A percentile compares a stretch with the other conserved stretches of the same genome.
Conservation (phyloP, 2,113 vertebrate species). For the Promerops cafer region DNA sequence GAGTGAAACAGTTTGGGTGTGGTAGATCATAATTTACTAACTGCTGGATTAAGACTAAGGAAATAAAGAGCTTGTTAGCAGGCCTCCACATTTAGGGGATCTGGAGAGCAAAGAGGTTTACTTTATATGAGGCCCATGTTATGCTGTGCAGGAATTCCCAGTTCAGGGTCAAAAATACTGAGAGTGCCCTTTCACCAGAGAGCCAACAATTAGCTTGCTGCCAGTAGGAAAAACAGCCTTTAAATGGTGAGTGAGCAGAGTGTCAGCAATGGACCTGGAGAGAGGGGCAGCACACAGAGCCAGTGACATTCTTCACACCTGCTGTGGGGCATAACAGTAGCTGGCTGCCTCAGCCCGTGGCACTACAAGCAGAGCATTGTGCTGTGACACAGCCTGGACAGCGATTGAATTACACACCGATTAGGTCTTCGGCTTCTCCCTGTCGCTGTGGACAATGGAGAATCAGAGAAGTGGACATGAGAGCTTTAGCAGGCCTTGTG, state of each 20-base stretch:
- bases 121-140: not conserved
- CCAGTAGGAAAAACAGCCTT: conserved; percentile 6
- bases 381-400: conserved; percentile 57
- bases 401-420: conserved; percentile 73
- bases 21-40: not conserved
- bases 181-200: not conserved
- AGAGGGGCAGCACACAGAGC: conserved; percentile 54
- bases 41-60: not conserved
- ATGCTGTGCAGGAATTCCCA: not conserved
- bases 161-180: not conserved
- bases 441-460: conserved; percentile 62
- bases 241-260: conserved; percentile 44
- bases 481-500: conserved; percentile 58
- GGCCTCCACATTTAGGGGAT: not conserved
- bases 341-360: conserved; percentile 65
- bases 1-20: not conserved
- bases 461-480: conserved; percentile 65
- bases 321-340: conserved; percentile 75
- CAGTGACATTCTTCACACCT: conserved; percentile 76
- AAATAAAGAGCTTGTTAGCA: not conserved
- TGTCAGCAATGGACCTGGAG: conserved; percentile 26
- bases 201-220: not conserved
- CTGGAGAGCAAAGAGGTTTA: not conserved
- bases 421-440: conserved; percentile 61
- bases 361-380: conserved; percentile 75